A percentile compares a stretch with the other conserved stretches of the same genome.
phyloP scores from a whole-genome alignment of 2,113 vertebrate species.

The Andinoacara biseriatus region DNA sequence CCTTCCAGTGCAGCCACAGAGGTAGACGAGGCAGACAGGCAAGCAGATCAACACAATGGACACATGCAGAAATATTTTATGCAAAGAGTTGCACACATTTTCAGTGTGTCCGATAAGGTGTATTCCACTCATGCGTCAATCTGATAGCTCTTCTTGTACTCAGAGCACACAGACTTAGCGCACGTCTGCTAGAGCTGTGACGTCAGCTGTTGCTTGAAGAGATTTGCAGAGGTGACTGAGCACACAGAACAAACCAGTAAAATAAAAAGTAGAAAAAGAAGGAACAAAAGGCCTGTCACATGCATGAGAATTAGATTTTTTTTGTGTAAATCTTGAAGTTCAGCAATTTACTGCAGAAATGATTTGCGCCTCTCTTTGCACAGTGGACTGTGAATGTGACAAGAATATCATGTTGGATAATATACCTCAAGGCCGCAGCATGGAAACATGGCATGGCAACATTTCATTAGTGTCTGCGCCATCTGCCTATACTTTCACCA shows the following conservation, averaged over 20 bases:
- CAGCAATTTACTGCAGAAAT: neutral
- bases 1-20: neutral
- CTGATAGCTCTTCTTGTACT: neutral
- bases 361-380: neutral
- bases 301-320: neutral
- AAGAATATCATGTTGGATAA: slow-evolving; percentile 23
- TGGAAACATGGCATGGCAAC: neutral
- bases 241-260: neutral
- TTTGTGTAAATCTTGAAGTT: neutral
- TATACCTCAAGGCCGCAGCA: slow-evolving; percentile 7
- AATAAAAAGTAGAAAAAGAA: neutral
- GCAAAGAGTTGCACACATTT: neutral
- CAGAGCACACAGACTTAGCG: neutral
- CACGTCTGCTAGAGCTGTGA: neutral
- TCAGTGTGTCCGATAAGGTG: neutral
- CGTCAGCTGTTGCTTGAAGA: neutral
- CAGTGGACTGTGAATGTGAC: slow-evolving; percentile 8
- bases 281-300: neutral
- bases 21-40: neutral
- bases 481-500: slow-evolving; percentile 26
- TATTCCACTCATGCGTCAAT: neutral
- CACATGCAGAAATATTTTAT: neutral
- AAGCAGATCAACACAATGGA: neutral
- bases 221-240: slow-evolving; percentile 2
- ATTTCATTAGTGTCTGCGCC: slow-evolving; percentile 29